Evolutionary conservation across 2,888 invertebrate genomes (phyloP).

Genomic region (Dasysyrphus tricinctus): DNA sequence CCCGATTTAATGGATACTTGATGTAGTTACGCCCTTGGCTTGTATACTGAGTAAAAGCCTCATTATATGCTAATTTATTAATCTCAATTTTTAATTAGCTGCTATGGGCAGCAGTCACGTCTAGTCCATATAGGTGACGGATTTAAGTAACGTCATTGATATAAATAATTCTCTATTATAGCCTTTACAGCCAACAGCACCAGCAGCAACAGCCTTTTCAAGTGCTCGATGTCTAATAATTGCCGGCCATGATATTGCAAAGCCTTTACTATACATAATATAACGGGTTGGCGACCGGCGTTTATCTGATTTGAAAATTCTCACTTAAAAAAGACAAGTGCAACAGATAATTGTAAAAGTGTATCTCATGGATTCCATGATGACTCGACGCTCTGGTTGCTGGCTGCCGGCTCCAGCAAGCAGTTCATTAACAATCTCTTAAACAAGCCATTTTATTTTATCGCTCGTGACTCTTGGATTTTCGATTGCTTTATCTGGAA

Average conservation of each 20-base stretch:
- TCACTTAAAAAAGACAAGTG: constrained; percentile 37
- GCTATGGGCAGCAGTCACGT: constrained; percentile 24
- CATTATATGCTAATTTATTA: constrained; percentile 24
- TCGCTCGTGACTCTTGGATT: constrained; percentile 9
- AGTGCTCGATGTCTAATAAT: constrained; percentile 42
- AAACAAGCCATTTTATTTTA: constrained; percentile 48
- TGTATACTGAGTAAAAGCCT: constrained; percentile 2
- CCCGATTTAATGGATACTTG: constrained; percentile 6
- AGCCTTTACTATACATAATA: background rate
- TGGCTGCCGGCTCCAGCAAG: background rate
- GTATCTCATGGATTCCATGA: constrained; percentile 27
- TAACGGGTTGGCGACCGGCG: constrained; percentile 35
- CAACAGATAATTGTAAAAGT: constrained; percentile 45
- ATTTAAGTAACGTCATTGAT: constrained; percentile 37
- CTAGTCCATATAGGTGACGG: constrained; percentile 16
- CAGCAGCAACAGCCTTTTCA: constrained; percentile 29
- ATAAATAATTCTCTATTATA: constrained; percentile 35
- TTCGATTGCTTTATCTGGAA: constrained; percentile 49
- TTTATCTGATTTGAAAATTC: constrained; percentile 42
- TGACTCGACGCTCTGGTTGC: background rate
- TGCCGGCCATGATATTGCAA: constrained; percentile 34
- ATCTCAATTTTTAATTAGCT: constrained; percentile 31
- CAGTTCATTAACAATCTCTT: constrained; percentile 50
- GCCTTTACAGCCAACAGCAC: background rate
- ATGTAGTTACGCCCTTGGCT: constrained; percentile 23